Evolutionary conservation across 1,140 invertebrate species (phyloP).

Genomic region (Drosophila tsacasi): DNA sequence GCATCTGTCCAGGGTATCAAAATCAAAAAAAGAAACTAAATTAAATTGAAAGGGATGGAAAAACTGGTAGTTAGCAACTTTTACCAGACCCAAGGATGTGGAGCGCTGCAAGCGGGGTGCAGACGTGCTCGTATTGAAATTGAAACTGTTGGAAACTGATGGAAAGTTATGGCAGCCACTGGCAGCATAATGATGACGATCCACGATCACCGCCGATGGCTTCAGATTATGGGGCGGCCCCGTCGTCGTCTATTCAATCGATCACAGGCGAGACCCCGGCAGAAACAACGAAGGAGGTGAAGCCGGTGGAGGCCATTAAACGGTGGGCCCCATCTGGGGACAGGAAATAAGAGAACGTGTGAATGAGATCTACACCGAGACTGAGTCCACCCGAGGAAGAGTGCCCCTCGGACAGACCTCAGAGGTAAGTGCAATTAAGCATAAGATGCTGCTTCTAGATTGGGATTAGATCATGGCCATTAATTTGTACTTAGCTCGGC

Average conservation of each 20-base stretch:
- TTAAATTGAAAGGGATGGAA: conserved; percentile 31
- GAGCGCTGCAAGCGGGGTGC: conserved; percentile 31
- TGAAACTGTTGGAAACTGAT: conserved; percentile 62
- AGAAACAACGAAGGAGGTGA: conserved; percentile 4
- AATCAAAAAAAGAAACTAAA: conserved; percentile 19
- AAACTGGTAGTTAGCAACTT: conserved; percentile 77
- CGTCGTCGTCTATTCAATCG: conserved; percentile 52
- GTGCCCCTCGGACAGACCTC: neutral
- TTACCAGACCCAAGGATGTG: conserved; percentile 46
- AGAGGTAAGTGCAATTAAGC: too few relatives aligned
- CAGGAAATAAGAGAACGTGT: conserved; percentile 56
- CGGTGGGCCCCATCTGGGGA: conserved; percentile 9
- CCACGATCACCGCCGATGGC: conserved; percentile 48
- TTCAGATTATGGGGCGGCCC: conserved; percentile 69
- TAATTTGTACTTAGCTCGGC: neutral
- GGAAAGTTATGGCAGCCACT: conserved; percentile 69
- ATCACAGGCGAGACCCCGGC: conserved; percentile 10
- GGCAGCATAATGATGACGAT: conserved; percentile 55
- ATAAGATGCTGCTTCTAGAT: neutral
- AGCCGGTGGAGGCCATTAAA: neutral
- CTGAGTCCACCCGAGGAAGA: neutral
- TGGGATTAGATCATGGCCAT: conserved; percentile 1
- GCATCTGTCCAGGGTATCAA: neutral
- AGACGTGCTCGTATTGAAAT: conserved; percentile 62
- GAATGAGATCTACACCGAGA: conserved; percentile 30